Base-by-base conservation (phyloP, 2,888 invertebrate species). In the Agrotis clavis region DNA sequence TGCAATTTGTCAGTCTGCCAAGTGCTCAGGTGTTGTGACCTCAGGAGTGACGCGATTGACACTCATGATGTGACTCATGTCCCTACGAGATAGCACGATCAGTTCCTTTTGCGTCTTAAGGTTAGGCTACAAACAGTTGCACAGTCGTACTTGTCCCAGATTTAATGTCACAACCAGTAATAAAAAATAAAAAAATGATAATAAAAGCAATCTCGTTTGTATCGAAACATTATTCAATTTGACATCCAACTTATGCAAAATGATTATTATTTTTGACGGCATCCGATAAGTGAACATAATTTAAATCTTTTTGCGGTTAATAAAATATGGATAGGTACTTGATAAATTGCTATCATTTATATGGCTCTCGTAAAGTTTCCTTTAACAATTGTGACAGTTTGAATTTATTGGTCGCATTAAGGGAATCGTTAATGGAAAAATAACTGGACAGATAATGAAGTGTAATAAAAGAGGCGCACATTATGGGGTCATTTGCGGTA, bases 1-100 rank as follows among this genome's bases (percentile, higher is more conserved):
- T 92, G 94, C 92, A 94, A 95, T 90, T 95, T 95, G 95, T 93
- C 95, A 94, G 81, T 71, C 77, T 92, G 96, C 96, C 94, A 94
- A 93, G 77, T 86, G 91, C 88, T 93, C 94, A 95, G 95, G 96
- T 95, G 94, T 92, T 91, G 89, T 89, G 92, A 93, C 93, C 93
- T 93, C 91, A 84, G 79, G 85, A 79, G 86, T 88, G 88, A 89
- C 88, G 89, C 85, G 85, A 90, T 91, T 91, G 89, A 89, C 89
- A 90, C n/a, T n/a, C 87, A 84, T 75, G 80, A 78, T 77, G 79
- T 88, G 88, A 88, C 74, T 87, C 87, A 88, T 78, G 62, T 62
- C 56, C 66, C 77, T 80, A 78, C 78, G 84, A 81, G 78, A 78
- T 59, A 35, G 50, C 67, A 67, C 54, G 65, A 63, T 68, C 78